A percentile compares a stretch with the other conserved stretches of the same genome.
phyloP scores from a whole-genome alignment of 2,797 vertebrate species.

The Rhynchotus rufescens region DNA sequence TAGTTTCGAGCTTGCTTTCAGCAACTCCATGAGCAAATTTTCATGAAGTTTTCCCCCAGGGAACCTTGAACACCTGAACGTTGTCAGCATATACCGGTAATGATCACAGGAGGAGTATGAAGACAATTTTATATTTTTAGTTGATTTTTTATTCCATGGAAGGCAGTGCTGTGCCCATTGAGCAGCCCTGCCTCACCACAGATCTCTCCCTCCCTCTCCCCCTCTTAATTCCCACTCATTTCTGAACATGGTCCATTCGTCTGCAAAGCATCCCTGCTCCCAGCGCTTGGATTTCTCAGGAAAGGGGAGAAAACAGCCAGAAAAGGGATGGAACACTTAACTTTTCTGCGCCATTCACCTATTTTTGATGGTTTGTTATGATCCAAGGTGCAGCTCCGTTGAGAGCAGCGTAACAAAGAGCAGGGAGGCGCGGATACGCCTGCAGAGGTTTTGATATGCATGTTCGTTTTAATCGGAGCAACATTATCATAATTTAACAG shows the following conservation, averaged over 20 bases:
- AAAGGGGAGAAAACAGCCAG: conserved; percentile 13
- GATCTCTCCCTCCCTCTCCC: not conserved
- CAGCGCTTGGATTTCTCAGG: not conserved
- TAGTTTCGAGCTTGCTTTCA: not conserved
- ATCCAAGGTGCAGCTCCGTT: not conserved
- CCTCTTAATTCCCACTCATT: fast-evolving
- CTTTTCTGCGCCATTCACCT: not conserved
- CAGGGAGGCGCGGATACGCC: not conserved
- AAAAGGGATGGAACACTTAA: not conserved
- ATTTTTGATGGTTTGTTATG: not conserved
- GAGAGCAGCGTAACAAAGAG: not conserved
- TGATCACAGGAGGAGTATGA: not conserved
- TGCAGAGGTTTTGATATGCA: not conserved
- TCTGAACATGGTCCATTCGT: not conserved
- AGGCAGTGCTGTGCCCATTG: fast-evolving
- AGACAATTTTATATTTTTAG: not conserved
- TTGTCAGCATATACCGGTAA: not conserved
- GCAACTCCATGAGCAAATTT: fast-evolving
- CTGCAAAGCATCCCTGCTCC: not conserved
- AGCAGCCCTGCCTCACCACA: not conserved
- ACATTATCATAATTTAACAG: not conserved
- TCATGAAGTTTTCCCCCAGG: fast-evolving
- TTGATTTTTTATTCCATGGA: not conserved
- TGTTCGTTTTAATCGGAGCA: conserved; percentile 1
- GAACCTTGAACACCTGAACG: not conserved